Evolutionary conservation across 1,140 invertebrate species (phyloP), one percentile per base, ranked within the genome.

Genomic region (Scaptomyza montana): DNA sequence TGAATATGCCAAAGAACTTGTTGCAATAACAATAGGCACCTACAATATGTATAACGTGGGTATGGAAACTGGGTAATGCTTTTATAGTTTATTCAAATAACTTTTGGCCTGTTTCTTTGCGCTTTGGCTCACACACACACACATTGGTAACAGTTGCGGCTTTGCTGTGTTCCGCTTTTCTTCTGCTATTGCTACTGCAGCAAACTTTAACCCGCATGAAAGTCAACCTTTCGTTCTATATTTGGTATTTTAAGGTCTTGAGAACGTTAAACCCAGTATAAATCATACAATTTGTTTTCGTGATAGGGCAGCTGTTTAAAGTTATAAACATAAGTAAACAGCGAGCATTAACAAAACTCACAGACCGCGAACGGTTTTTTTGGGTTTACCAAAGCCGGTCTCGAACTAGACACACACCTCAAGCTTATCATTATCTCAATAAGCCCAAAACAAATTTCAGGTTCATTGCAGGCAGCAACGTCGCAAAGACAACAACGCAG

Each of bases 41-140:
- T 25, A 53, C 25, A 57, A 57, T 39, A 63, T 55, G 65, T 51
- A 1, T 39, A 41, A 55, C 69, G 21, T 13, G 56, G 4, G 9
- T 25, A 56, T 46, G 55, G 65, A 78, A 86, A 85, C 80, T 86
- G 74, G 81, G 81, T 86, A 86, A 85, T 71, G 74, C 81, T 80
- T 77, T 77, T 86, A 84, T 86, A 84, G 86, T 86, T 77, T 74
- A 84, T 84, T 84, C 80, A 54, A 64, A 60, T 50, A 33, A 49
- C 67, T 60, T 78, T 75, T 73, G 79, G 66, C 81, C 80, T 70
- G 46, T 47, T 77, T 84, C 59, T 79, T 28, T 63, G 49, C 55
- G 50, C 59, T 78, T 71, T 63, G 50, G 51, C 54, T 49, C 78
- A 57, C 53, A 57, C 68, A 77, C 47, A 71, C 30, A 57, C 68